Evolutionary conservation across 2,888 invertebrate genomes (phyloP).

Genomic region (Blera fallax): DNA sequence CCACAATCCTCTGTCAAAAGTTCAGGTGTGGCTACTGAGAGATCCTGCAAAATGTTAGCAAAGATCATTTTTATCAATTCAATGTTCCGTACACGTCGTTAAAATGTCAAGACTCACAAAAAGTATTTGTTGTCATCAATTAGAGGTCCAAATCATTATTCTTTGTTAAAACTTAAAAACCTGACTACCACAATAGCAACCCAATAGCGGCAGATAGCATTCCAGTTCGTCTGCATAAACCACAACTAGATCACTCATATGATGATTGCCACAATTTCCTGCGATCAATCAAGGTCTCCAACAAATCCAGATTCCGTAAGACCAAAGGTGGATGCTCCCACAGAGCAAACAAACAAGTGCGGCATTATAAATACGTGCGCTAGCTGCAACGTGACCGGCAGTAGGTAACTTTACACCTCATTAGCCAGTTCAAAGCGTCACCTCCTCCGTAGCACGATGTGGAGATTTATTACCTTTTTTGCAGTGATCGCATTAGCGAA

Average conservation of each 20-base stretch:
- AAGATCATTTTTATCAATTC: too few relatives aligned
- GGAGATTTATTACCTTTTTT: constrained; percentile 29
- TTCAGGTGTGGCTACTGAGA: too few relatives aligned
- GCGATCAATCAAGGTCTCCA: constrained; percentile 63
- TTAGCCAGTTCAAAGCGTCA: constrained; percentile 45
- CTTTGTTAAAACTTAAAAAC: background rate
- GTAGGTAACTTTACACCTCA: constrained; percentile 56
- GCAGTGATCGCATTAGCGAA: constrained; percentile 27
- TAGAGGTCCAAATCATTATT: background rate
- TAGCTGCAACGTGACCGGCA: constrained; percentile 29
- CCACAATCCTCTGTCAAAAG: too few relatives aligned
- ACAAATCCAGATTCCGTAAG: constrained; percentile 43
- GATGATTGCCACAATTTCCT: constrained; percentile 51
- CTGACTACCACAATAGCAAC: background rate
- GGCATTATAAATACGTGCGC: constrained; percentile 63
- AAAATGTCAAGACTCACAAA: background rate
- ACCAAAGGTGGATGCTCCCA: constrained; percentile 40
- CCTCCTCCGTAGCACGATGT: constrained; percentile 34
- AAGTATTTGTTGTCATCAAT: background rate
- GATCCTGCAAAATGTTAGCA: too few relatives aligned
- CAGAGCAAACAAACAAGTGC: background rate
- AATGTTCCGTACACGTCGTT: too few relatives aligned
- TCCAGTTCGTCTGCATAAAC: constrained; percentile 43
- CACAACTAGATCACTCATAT: constrained; percentile 52
- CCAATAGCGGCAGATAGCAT: background rate